phyloP scores from a whole-genome alignment of 2,888 invertebrate genomes.

The Meghimatium bilineatum region DNA sequence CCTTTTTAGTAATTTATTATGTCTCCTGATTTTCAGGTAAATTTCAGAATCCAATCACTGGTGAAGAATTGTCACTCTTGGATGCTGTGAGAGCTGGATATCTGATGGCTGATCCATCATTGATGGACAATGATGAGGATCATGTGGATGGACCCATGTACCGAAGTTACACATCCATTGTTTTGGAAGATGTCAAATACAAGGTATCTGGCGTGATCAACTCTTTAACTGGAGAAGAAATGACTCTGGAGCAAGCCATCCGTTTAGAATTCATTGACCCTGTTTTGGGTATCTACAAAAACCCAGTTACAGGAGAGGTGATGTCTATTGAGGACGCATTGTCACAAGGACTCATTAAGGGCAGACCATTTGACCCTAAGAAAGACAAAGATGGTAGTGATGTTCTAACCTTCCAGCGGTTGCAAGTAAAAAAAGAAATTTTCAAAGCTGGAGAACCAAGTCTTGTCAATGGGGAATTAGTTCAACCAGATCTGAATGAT shows the following conservation, averaged over 20 bases:
- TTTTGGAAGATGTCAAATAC: slow-evolving; percentile 65
- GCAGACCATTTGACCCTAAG: slow-evolving; percentile 58
- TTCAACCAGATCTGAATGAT: slow-evolving; percentile 54
- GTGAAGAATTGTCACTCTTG: slow-evolving; percentile 80
- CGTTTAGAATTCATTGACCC: slow-evolving; percentile 69
- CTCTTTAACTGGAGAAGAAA: slow-evolving; percentile 65
- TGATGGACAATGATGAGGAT: slow-evolving; percentile 54
- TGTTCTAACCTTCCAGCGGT: slow-evolving; percentile 65
- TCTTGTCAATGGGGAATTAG: slow-evolving; percentile 55
- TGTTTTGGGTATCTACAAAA: slow-evolving; percentile 66
- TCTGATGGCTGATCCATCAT: slow-evolving; percentile 77
- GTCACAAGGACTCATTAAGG: slow-evolving; percentile 67
- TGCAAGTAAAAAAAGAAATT: slow-evolving; percentile 67
- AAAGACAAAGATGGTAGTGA: slow-evolving; percentile 57
- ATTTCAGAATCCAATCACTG: slow-evolving; percentile 77
- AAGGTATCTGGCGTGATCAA: slow-evolving; percentile 63
- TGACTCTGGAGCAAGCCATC: slow-evolving; percentile 67
- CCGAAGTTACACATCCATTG: slow-evolving; percentile 62
- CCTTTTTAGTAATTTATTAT: not conserved
- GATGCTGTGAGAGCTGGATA: slow-evolving; percentile 86
- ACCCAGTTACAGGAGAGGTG: slow-evolving; percentile 69
- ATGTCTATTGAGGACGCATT: slow-evolving; percentile 70
- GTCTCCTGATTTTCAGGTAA: slow-evolving; percentile 79
- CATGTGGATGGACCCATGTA: slow-evolving; percentile 58
- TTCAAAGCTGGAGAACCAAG: slow-evolving; percentile 62